Conservation (phyloP, 2,888 invertebrate species). For the Mesorhabditis sp. region DNA sequence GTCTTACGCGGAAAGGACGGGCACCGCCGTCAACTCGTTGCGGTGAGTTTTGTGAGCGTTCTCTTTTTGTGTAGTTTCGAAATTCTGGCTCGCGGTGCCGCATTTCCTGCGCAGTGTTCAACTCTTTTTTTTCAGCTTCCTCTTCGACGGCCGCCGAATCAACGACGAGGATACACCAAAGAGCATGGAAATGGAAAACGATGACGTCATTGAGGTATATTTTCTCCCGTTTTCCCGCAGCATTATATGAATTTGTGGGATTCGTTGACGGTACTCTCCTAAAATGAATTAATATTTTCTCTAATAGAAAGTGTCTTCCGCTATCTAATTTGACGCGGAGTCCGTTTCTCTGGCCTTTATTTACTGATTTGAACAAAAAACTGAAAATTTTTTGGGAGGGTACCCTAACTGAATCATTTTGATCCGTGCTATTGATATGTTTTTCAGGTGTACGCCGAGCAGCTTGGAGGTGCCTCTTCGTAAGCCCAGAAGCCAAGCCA, state of each 20-base stretch:
- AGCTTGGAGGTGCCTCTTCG: conserved; percentile 35
- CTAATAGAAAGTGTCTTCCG: neutral
- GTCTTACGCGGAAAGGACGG: conserved; percentile 72
- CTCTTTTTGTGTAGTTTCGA: too few relatives aligned
- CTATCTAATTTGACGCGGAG: too few relatives aligned
- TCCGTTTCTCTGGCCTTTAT: too few relatives aligned
- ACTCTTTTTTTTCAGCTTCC: conserved; percentile 60
- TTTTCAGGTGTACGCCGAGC: conserved; percentile 45
- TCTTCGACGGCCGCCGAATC: conserved; percentile 72
- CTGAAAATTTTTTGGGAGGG: neutral
- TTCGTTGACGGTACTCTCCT: neutral
- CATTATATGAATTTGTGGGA: neutral
- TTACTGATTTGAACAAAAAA: too few relatives aligned
- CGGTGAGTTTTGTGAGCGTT: conserved; percentile 55
- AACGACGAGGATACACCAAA: conserved; percentile 74
- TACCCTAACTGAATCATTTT: neutral
- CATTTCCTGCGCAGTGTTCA: neutral
- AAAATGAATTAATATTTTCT: neutral
- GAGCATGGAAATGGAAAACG: conserved; percentile 69
- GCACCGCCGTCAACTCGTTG: conserved; percentile 68
- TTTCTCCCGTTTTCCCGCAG: conserved; percentile 56
- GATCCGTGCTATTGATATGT: too few relatives aligned
- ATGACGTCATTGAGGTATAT: conserved; percentile 70
- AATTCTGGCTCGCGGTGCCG: too few relatives aligned
- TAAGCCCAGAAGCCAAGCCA: too few relatives aligned